Evolutionary conservation across 2,113 vertebrate species (phyloP).

Genomic region (crab-eating macaque (Macaca fascicularis)): DNA sequence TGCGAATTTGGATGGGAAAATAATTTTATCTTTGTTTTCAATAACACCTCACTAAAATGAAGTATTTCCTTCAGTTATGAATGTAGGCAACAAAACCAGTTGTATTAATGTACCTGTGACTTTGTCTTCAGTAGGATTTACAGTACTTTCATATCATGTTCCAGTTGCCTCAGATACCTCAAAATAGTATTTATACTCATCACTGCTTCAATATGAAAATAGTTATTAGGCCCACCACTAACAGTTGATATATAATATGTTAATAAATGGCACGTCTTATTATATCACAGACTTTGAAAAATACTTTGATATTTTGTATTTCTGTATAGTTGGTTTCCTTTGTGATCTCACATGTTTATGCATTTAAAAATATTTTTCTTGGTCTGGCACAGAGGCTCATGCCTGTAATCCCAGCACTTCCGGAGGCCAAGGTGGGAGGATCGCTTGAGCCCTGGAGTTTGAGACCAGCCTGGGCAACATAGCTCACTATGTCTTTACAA

Average conservation of each 20-base stretch:
- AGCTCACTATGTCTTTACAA: no score
- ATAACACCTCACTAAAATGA: background rate
- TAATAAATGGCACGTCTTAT: background rate
- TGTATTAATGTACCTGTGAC: background rate
- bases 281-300: background rate
- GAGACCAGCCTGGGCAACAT: no score
- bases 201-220: background rate
- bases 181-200: background rate
- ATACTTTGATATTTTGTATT: conserved; percentile 22
- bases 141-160: background rate
- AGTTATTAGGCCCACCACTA: background rate
- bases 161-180: background rate
- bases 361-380: conserved; percentile 35
- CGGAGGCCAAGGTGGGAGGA: no score
- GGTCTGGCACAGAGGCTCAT: background rate
- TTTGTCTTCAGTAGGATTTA: background rate
- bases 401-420: no score
- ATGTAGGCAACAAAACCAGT: background rate
- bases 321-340: background rate
- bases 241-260: background rate
- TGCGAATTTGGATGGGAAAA: background rate
- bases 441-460: no score
- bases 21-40: conserved; percentile 21
- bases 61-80: background rate
- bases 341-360: background rate